Evolutionary conservation across 2,797 vertebrate genomes (phyloP), one percentile per base, ranked within the genome.

Genomic region (Sebastes steindachneri): DNA sequence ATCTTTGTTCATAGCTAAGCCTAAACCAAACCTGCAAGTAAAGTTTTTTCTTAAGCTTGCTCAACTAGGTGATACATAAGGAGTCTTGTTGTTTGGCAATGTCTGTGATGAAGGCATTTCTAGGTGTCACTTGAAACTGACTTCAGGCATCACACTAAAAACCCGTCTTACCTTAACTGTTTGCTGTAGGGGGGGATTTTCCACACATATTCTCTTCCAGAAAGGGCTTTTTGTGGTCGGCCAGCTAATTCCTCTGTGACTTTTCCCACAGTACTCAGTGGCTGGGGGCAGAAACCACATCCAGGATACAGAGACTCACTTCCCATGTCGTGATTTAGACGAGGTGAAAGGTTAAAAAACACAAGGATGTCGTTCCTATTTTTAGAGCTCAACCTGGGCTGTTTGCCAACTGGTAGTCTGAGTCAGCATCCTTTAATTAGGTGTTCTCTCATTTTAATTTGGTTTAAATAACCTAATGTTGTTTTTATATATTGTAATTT

Each of bases 261-360:
- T 76, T 77, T 83, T 81, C 80, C 76, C 78, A 75, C 59, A 79
- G 55, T 64, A 29, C 63, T 86, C 76, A 65, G 41, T 84, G 31
- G 55, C 48, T 26, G 73, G n/a, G 51, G 57, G 45, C 37, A 75
- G 60, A 84, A 88, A 80, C 84, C 76, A 80, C 77, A 75, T 90
- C 85, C 86, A 72, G 82, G 76, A 88, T 80, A 55, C 60, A 48
- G 65, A 71, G 68, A 26, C 63, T 80, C 25, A 60, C 70, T 89
- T 91, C 79, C 84, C 76, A 72, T 25, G 6, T 58, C 7, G 72
- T 63, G 29, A 77, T 59, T 84, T 63, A 53, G 57, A 71, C 5
- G 82, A 83, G 83, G 85, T 90, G 60, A 83, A 45, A 75, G 73
- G 80, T 91, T 74, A 68, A 83, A 79, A 58, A 45, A 45, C 35